Evolutionary conservation across 1,140 invertebrate species (phyloP), one percentile per base, ranked within the genome.

Genomic region (Mactra quadrangularis): DNA sequence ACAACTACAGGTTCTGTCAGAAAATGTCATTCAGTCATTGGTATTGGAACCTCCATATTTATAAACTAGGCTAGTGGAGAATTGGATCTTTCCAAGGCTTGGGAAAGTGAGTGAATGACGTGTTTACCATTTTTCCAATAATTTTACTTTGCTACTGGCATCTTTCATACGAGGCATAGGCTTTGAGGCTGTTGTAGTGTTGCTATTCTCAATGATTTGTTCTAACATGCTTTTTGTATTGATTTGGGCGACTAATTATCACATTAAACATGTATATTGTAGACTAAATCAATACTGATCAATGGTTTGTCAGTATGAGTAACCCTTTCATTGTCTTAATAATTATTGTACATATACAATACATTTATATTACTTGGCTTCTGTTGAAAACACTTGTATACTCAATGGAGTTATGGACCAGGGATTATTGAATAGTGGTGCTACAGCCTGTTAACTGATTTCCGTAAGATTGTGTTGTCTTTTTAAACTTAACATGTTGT

Each of bases 191-290:
- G 64, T 50, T 3, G 45, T 68, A 50, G 64, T 17, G 64, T 68
- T 50, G 0, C 35, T 35, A 22, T 25, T 50, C 27, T n/a, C 0
- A 29, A 50, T 7, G 41, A 68, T 68, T 45, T n/a, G 41, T 68
- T 68, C 38, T 68, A 38, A 68, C 64, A 68, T 68, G 64, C 64
- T 41, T 68, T 68, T 68, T 50, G 45, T 68, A 68, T 68, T 68
- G 64, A 68, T 68, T 50, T 19, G 38, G 27, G 2, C 25, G 45
- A 68, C 64, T 68, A 68, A 68, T 68, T 68, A 68, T 68, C 45
- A 68, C 64, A 68, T 68, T 68, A 52, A 68, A 50, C 64, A 68
- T 68, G 64, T 68, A 50, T 68, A 68, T 68, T 7, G 38, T 68
- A 50, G 41, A 68, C 64, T n/a, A 41, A 50, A 68, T 68, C 64